Percentiles rank a stretch among this genome's conserved stretches.
Evolutionary conservation across 2,888 invertebrate species (phyloP).

Genomic region (Platycnemis pennipes): DNA sequence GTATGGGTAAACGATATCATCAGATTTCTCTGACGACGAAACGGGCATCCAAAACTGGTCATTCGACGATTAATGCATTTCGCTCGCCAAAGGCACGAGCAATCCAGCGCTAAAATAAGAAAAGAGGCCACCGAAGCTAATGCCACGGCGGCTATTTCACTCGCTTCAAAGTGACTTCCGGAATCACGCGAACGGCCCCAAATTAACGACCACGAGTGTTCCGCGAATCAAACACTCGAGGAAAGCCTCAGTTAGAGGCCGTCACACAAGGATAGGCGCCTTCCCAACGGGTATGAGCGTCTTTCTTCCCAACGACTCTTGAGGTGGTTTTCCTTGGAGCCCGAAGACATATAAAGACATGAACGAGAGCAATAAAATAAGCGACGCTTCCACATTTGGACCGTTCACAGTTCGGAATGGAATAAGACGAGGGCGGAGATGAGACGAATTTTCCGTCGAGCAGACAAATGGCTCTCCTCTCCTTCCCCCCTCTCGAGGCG

Average conservation of each 20-base stretch:
- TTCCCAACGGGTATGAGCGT: background rate
- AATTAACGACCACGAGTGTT: background rate
- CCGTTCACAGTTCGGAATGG: background rate
- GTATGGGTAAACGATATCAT: background rate
- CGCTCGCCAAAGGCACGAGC: background rate
- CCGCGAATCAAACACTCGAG: background rate
- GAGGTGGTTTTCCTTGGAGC: background rate
- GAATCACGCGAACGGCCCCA: background rate
- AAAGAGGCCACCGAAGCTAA: background rate
- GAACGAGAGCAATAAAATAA: background rate
- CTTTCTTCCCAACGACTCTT: background rate
- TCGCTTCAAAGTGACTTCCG: background rate
- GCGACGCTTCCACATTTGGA: background rate
- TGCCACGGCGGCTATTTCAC: background rate
- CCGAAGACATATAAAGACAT: background rate
- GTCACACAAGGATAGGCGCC: conserved; percentile 9
- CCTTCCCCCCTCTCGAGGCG: background rate
- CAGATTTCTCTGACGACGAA: background rate
- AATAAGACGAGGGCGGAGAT: background rate
- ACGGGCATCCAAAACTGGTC: background rate
- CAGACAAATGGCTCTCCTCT: background rate
- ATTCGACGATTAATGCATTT: background rate
- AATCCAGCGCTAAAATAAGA: background rate
- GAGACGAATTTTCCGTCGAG: background rate
- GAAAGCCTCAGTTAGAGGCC: background rate